Base-by-base conservation (phyloP, 2,113 vertebrate species). In the Solea solea region DNA sequence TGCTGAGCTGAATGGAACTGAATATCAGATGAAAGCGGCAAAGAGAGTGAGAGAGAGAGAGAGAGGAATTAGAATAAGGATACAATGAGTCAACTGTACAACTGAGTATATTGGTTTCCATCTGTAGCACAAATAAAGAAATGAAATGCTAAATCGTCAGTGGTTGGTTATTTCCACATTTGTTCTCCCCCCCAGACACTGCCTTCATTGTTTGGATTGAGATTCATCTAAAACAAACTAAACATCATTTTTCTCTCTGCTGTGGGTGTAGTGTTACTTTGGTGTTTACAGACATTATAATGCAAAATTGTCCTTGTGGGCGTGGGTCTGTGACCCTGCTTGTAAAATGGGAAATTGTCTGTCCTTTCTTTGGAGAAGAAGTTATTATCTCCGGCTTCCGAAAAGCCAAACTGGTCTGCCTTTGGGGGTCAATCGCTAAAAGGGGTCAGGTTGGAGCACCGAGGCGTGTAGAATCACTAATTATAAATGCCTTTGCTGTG, bases 21-120 rank as follows among this genome's bases (percentile, higher is more conserved):
- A 71, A 64, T n/a, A 14, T 62, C 59, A 69, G 64, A 88, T 85
- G 73, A 83, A 81, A 82, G 81, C 72, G 66, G 39, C 0, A 0
- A 48, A 40, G 48, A 12, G 11, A 48, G 15, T 50, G 16, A 45
- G 11, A 48, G 15, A 64, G 16, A 45, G 13, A 39, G 4, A 2
- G 11, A 44, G 53, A 58, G 42, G 72, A 70, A 41, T 52, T 52
- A 52, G 67, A 81, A 76, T 39, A 28, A 27, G 5, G 60, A 70
- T 10, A 28, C 45, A 70, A 71, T 76, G 16, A 82, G 80, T 42
- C 50, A 68, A 69, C 61, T 9, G 7, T 62, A 58, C 60, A 70
- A 66, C 76, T 63, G 69, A 56, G 57, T 15, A 55, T 49, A 76
- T 56, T 60, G 44, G 42, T 51, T 16, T 74, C 48, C 51, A 50